phyloP scores from a whole-genome alignment of 2,113 vertebrate species.

The Oncorhynchus masou region DNA sequence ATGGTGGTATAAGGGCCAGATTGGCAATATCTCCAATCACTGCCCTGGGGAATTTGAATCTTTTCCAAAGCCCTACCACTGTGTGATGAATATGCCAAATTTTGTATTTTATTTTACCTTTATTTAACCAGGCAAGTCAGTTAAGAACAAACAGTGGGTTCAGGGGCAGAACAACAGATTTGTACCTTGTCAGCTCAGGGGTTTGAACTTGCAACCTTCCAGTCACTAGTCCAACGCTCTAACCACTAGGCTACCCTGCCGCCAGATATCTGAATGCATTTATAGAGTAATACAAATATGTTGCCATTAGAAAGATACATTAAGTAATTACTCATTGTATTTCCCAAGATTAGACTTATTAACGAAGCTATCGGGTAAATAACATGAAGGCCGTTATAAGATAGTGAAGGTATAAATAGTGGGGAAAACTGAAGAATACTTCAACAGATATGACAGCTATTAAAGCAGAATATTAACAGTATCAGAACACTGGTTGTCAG shows the following conservation, averaged over 20 bases:
- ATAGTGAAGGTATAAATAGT: background rate
- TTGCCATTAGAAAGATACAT: background rate
- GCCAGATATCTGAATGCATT: background rate
- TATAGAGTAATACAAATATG: background rate
- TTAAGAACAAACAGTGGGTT: too few species aligned
- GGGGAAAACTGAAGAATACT: background rate
- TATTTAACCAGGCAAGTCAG: too few species aligned
- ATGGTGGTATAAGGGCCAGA: too few species aligned
- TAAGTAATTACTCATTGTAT: background rate
- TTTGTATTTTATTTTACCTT: too few species aligned
- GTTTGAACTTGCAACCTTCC: too few species aligned
- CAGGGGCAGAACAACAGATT: too few species aligned
- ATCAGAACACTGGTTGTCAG: too few species aligned
- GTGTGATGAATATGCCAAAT: background rate
- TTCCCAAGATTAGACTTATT: background rate
- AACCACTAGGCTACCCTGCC: too few species aligned
- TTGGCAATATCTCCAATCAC: too few species aligned
- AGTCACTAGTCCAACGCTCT: too few species aligned
- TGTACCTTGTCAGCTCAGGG: too few species aligned
- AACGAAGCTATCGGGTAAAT: background rate
- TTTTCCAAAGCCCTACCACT: background rate
- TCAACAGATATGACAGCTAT: background rate
- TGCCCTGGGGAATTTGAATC: too few species aligned
- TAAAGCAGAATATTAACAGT: background rate
- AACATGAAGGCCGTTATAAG: background rate